Percentiles rank a stretch among this genome's conserved stretches.
These are phyloP conservation scores for Apostichopus leukothele DNA, from an alignment of 53 echinoderm and acorn worm species.

Conservation along the genomic window DNA sequence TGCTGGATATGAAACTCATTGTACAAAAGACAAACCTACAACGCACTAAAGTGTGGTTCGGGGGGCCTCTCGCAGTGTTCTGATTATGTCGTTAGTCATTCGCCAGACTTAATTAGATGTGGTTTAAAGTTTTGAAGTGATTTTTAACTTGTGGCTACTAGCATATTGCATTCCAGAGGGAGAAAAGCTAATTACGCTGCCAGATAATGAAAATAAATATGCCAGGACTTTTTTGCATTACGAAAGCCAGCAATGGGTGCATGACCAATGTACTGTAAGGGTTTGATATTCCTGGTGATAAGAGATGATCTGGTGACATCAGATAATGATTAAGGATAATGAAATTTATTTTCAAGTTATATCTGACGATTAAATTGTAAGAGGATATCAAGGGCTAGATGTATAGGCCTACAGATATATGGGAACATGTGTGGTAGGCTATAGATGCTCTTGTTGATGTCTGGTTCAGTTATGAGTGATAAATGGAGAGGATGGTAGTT, in stretches of 20 bases:
- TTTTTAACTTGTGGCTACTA: not conserved
- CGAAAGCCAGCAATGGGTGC: too few relatives aligned
- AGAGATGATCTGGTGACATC: not conserved
- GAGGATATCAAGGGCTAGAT: not conserved
- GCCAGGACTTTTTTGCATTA: not conserved
- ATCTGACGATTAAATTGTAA: not conserved
- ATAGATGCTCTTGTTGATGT: too few relatives aligned
- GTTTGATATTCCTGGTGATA: too few relatives aligned
- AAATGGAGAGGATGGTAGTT: too few relatives aligned
- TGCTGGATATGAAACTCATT: too few relatives aligned
- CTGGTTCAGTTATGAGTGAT: too few relatives aligned
- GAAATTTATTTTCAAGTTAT: not conserved
- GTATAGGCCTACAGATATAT: not conserved
- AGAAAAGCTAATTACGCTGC: not conserved
- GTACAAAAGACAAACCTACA: too few relatives aligned
- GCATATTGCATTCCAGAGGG: not conserved
- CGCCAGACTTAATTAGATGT: slow-evolving; percentile 5
- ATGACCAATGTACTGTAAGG: too few relatives aligned
- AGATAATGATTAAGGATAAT: not conserved
- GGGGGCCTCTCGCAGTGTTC: slow-evolving; percentile 23
- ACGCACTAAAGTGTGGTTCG: not conserved
- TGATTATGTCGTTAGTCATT: slow-evolving; percentile 31
- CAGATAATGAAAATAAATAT: slow-evolving; percentile 17
- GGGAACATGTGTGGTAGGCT: too few relatives aligned
- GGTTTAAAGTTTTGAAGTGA: not conserved